Base-by-base conservation (phyloP, 1,140 invertebrate species). In the Musca domestica region DNA sequence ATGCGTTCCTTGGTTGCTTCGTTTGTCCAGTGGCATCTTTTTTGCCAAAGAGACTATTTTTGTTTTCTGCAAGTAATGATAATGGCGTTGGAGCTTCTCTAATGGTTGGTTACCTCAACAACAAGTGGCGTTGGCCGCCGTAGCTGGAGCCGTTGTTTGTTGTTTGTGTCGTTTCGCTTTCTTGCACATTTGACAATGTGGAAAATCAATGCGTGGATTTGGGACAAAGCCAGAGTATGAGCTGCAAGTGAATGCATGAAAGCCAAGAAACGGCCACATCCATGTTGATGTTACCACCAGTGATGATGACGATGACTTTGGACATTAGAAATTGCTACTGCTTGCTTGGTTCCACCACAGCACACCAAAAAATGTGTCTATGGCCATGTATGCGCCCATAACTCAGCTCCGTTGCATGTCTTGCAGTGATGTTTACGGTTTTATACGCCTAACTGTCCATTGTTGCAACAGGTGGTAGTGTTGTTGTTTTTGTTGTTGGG, bases 121-220 rank as follows among this genome's bases (percentile, higher is more conserved):
- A 61, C 34, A 41, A 41, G 34, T 12, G 34, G 34, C 34, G 34
- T 61, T 61, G 56, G 30, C 34, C 27, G 27, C 56, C 15, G 54
- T 54, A 30, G 34, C n/a, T 41, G 7, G 7, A 20, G 30, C 12
- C 19, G 27, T 17, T 5, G 19, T 30, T 61, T 61, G 34, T 20
- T 34, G 17, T 19, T 34, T 61, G 27, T 61, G 61, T 68, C 67
- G 69, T 70, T 67, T 70, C 69, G 69, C 69, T 70, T 70, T 70
- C 69, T 68, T 70, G 69, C 63, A 49, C 68, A 67, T 67, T 68
- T 70, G 69, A 70, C 69, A 70, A 70, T 67, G 69, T 70, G 69
- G 69, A 70, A 70, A 70, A 70, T 70, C 69, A 70, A 70, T 70
- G 69, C 69, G 69, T 67, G 66, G 56, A 70, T 70, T 66, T 70